Evolutionary conservation across 2,113 vertebrate species (phyloP).

Genomic region (Erpornis zantholeuca): DNA sequence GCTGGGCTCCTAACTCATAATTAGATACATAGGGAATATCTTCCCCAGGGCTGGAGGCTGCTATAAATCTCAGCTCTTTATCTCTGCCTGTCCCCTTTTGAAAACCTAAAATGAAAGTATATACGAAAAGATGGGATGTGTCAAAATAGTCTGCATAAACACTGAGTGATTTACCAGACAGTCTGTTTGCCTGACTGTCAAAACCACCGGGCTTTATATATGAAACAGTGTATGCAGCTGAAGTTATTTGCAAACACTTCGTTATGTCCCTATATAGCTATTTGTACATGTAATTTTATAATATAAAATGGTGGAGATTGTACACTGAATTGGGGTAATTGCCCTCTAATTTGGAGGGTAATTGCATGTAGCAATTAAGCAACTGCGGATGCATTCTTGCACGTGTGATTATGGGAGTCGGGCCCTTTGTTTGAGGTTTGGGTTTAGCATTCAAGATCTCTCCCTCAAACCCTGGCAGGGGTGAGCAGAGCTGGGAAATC

Average conservation of each 20-base stretch:
- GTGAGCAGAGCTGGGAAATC: not conserved
- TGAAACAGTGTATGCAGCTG: slow-evolving; percentile 42
- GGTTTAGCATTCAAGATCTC: slow-evolving; percentile 31
- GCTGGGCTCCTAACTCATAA: slow-evolving; percentile 27
- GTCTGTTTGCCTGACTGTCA: slow-evolving; percentile 63
- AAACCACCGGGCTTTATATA: slow-evolving; percentile 53
- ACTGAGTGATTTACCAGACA: slow-evolving; percentile 65
- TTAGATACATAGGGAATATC: slow-evolving; percentile 49
- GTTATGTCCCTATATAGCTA: slow-evolving; percentile 61
- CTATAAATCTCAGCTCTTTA: slow-evolving; percentile 46
- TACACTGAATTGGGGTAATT: slow-evolving; percentile 63
- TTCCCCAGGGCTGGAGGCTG: slow-evolving; percentile 43
- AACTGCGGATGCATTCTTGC: slow-evolving; percentile 62
- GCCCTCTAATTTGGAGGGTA: slow-evolving; percentile 69
- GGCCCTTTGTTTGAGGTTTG: slow-evolving; percentile 57
- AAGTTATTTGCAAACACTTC: slow-evolving; percentile 67
- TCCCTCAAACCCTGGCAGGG: not conserved
- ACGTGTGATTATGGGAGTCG: slow-evolving; percentile 36
- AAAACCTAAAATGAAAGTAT: slow-evolving; percentile 62
- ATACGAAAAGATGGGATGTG: slow-evolving; percentile 53
- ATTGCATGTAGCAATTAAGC: slow-evolving; percentile 67
- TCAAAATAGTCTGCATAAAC: slow-evolving; percentile 68
- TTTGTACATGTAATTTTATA: slow-evolving; percentile 58
- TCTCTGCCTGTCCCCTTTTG: slow-evolving; percentile 51
- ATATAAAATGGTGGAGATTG: slow-evolving; percentile 52